These are phyloP conservation scores for Malurus alboscapulatus DNA, from an alignment of 2,113 vertebrate genomes.

Conservation along the genomic window DNA sequence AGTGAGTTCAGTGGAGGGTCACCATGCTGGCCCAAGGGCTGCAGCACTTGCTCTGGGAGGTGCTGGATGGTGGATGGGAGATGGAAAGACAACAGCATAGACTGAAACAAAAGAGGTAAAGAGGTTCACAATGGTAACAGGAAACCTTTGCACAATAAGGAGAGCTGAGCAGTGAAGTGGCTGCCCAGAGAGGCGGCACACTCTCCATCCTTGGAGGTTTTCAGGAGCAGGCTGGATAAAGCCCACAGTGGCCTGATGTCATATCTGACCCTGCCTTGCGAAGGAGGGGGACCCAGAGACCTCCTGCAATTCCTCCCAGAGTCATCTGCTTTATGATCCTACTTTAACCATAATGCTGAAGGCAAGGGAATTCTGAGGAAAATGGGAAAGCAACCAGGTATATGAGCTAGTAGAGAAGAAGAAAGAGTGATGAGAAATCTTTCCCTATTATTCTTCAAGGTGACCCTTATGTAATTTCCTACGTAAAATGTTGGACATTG, in stretches of 20 bases:
- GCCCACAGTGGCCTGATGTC: neutral
- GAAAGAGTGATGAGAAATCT: neutral
- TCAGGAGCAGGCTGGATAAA: neutral
- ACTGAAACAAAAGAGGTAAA: neutral
- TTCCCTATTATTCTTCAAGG: neutral
- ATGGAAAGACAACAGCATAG: neutral
- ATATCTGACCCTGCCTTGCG: neutral
- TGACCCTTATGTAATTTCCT: rapidly evolving
- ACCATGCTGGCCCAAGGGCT: neutral
- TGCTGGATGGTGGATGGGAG: neutral
- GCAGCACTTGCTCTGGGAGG: neutral
- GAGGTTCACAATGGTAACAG: neutral
- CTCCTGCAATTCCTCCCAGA: neutral
- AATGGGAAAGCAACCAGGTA: neutral
- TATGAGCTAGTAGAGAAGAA: neutral
- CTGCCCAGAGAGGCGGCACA: neutral
- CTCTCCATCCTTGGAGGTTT: neutral
- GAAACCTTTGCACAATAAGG: neutral
- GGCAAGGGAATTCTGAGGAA: neutral
- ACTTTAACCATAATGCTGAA: neutral
- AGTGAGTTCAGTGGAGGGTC: neutral
- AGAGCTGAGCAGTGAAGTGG: neutral
- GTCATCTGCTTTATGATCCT: neutral
- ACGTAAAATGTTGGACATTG: neutral
- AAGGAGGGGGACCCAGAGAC: neutral